A percentile compares a stretch with the other conserved stretches of the same genome.
Conservation (phyloP, 35 echinoderm and acorn worm genomes). For the Apostichopus japonicus region DNA sequence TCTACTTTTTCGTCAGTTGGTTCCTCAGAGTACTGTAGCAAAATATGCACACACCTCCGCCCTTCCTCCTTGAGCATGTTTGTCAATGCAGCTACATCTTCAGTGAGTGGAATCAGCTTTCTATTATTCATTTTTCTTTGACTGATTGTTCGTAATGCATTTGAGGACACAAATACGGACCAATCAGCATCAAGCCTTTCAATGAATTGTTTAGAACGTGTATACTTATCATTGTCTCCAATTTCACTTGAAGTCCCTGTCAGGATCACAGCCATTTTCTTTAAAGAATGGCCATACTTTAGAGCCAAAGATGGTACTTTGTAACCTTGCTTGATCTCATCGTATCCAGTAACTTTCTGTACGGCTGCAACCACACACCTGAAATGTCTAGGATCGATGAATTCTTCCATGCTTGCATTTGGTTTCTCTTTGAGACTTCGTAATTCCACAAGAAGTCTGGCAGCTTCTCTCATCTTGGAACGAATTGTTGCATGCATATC, state of each 20-base stretch:
- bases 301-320: constrained; percentile 48
- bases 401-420: constrained; percentile 55
- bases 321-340: constrained; percentile 54
- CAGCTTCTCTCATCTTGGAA: constrained; percentile 57
- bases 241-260: neutral
- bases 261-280: neutral
- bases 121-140: constrained; percentile 25
- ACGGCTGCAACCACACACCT: constrained; percentile 57
- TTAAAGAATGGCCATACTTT: constrained; percentile 40
- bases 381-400: constrained; percentile 60
- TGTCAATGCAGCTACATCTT: constrained; percentile 45
- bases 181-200: neutral
- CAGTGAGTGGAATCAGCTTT: constrained; percentile 40
- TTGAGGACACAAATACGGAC: constrained; percentile 49
- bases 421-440: constrained; percentile 46
- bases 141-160: constrained; percentile 40
- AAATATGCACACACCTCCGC: neutral
- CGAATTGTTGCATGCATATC: constrained; percentile 51
- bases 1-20: neutral
- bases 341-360: constrained; percentile 32
- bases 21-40: neutral
- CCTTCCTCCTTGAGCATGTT: constrained; percentile 47
- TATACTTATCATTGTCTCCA: neutral
- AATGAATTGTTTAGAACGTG: neutral
- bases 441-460: constrained; percentile 54